phyloP scores from a whole-genome alignment of 2,888 invertebrate species.

The Tetramorium bicarinatum region DNA sequence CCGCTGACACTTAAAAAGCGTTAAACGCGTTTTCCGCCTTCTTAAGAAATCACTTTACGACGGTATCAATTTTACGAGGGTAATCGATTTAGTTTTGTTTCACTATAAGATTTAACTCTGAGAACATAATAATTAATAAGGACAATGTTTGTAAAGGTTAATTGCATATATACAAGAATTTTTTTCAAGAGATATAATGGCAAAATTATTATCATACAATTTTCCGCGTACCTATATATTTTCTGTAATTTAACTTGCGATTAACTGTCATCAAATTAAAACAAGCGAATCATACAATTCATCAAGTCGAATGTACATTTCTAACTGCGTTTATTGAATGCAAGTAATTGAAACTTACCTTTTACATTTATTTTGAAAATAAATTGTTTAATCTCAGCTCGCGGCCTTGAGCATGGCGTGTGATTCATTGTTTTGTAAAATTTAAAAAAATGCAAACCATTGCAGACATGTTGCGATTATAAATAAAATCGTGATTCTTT shows the following conservation, averaged over 20 bases:
- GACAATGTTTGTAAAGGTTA: neutral
- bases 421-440: slow-evolving; percentile 49
- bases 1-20: slow-evolving; percentile 27
- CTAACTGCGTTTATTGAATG: neutral
- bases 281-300: neutral
- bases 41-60: slow-evolving; percentile 1
- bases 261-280: neutral
- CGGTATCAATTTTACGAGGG: neutral
- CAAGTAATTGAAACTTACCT: slow-evolving; percentile 14
- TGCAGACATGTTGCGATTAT: neutral
- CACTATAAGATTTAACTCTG: neutral
- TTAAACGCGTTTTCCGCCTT: slow-evolving; percentile 31
- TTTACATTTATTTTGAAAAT: slow-evolving; percentile 27
- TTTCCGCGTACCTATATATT: neutral
- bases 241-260: neutral
- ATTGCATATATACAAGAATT: neutral
- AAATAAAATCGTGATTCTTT: slow-evolving; percentile 9
- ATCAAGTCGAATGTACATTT: neutral
- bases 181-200: neutral
- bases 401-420: slow-evolving; percentile 24
- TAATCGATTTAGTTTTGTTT: slow-evolving; percentile 6
- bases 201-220: neutral
- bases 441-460: neutral
- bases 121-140: neutral
- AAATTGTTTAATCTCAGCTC: slow-evolving; percentile 4